Evolutionary conservation across 2,888 invertebrate species (phyloP).

Genomic region (Hirtodrosophila histrioides): DNA sequence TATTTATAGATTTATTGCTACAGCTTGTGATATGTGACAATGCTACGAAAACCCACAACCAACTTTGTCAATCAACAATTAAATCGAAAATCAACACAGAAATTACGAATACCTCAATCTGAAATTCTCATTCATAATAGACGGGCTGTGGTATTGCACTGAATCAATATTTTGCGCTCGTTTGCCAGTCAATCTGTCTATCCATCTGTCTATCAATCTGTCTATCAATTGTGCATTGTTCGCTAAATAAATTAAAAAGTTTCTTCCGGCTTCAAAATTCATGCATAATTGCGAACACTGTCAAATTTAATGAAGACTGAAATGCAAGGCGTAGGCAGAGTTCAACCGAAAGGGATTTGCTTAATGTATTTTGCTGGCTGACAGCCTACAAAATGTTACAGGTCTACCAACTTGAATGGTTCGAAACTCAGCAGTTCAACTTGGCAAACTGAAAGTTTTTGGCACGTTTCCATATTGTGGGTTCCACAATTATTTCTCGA

Average conservation of each 20-base stretch:
- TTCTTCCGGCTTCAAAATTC: constrained; percentile 33
- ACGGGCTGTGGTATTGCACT: constrained; percentile 34
- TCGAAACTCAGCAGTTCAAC: constrained; percentile 44
- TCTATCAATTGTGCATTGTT: constrained; percentile 12
- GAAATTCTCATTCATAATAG: not conserved
- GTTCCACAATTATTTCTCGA: constrained; percentile 45
- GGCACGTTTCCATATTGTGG: constrained; percentile 41
- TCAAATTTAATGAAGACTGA: constrained; percentile 67
- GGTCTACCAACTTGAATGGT: constrained; percentile 17
- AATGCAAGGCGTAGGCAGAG: constrained; percentile 24
- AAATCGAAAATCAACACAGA: not conserved
- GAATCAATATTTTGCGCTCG: constrained; percentile 48
- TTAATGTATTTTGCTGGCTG: not conserved
- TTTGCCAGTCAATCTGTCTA: constrained; percentile 12
- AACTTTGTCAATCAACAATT: too few species aligned
- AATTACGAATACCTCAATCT: constrained; percentile 7
- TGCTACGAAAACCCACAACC: too few species aligned
- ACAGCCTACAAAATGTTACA: constrained; percentile 17
- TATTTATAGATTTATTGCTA: too few species aligned
- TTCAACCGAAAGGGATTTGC: constrained; percentile 7
- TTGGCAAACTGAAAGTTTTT: constrained; percentile 44
- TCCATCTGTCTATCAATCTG: constrained; percentile 19
- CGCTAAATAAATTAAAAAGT: constrained; percentile 45
- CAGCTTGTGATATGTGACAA: too few species aligned
- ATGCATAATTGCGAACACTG: constrained; percentile 57